Base-by-base conservation (phyloP, 1,140 invertebrate genomes). In the Drosophila elegans region DNA sequence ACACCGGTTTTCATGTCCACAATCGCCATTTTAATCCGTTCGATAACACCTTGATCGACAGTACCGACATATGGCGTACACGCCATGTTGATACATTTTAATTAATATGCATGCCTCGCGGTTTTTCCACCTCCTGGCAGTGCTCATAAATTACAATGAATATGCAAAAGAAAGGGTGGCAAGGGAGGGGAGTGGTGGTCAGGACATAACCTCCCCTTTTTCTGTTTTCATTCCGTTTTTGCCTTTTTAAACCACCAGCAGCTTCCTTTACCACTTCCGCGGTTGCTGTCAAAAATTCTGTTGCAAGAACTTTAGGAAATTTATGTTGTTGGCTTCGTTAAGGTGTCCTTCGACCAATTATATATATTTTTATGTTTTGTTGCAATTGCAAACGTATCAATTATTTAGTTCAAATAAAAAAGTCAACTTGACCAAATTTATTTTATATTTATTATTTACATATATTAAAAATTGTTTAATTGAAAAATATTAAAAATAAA, bases 81-180 rank as follows among this genome's bases (percentile, higher is more conserved):
- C n/a, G 27, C 29, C 48, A 16, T 4, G 29, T 51, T 9, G 10
- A 13, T 34, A 36, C 6, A 38, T 12, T 27, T 60, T 53, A 53
- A 54, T 53, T 53, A 54, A 53, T 53, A 48, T 48, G 16, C 42
- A 27, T 38, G 45, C 45, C 32, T 38, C 25, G 32, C 32, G 6
- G 46, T 16, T 54, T 60, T 54, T 2, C 0, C 10, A 9, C 48
- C n/a, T 38, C 21, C 38, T 52, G 25, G 4, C 32, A 16, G 27
- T 7, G 27, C 46, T 38, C 51, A 39, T 39, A 53, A 38, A 36
- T 25, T 32, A 53, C 34, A 39, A 25, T 53, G 27, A 16, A 54
- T 12, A 54, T 21, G 36, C 13, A 34, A 3, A 6, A 29, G 29
- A 21, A 25, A 13, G n/a, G 2, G 25, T 9, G 7, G 12, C 11